phyloP scores from a whole-genome alignment of 2,797 vertebrate species.

The Leptatherina wallacei region DNA sequence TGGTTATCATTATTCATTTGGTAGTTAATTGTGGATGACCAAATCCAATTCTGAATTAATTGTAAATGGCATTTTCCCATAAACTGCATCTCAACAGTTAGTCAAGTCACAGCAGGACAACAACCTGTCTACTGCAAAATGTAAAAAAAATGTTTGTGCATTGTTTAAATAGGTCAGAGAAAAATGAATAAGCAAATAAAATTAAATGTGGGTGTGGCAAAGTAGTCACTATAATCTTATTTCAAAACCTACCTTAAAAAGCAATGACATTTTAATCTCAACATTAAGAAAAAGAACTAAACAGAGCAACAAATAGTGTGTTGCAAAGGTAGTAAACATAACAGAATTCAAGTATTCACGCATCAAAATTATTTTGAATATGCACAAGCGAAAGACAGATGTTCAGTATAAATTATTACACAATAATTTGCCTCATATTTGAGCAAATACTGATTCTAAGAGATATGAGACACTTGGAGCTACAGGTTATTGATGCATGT shows the following conservation, averaged over 20 bases:
- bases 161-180: no score
- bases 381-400: neutral
- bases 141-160: no score
- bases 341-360: neutral
- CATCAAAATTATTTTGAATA: neutral
- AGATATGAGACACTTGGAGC: neutral
- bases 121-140: no score
- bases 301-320: no score
- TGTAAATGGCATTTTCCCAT: no score
- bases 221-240: neutral
- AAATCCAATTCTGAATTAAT: no score
- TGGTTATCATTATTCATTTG: no score
- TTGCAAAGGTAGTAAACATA: neutral
- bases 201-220: neutral
- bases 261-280: neutral
- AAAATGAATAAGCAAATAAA: neutral
- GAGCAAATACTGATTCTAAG: neutral
- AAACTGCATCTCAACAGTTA: no score
- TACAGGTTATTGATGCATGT: neutral
- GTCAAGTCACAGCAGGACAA: neutral
- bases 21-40: no score
- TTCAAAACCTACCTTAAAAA: neutral
- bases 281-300: neutral
- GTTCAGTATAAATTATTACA: neutral
- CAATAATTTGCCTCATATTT: neutral